Percentiles rank a stretch among this genome's conserved stretches.
Conservation (phyloP, 2,888 invertebrate genomes). For the Chaetogeoica ovagalla region DNA sequence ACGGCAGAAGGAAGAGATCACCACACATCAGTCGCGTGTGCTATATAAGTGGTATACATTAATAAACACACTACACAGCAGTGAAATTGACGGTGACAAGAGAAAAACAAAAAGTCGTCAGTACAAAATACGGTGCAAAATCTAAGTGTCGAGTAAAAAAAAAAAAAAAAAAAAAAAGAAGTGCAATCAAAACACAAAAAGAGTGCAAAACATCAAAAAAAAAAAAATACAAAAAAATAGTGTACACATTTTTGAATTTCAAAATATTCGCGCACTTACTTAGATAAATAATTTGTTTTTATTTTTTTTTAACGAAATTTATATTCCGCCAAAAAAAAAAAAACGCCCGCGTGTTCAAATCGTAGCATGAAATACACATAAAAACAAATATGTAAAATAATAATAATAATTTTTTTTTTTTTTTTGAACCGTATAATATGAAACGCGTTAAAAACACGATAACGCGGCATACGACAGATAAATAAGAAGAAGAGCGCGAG, state of each 20-base stretch:
- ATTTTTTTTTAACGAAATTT: slow-evolving; percentile 26
- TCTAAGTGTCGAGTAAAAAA: neutral
- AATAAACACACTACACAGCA: slow-evolving; percentile 8
- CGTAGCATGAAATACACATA: slow-evolving; percentile 47
- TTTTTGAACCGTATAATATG: neutral
- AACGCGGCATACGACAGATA: slow-evolving; percentile 13
- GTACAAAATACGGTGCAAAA: slow-evolving; percentile 42
- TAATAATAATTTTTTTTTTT: slow-evolving; percentile 24
- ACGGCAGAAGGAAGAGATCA: slow-evolving; percentile 28
- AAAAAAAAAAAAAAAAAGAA: slow-evolving; percentile 26
- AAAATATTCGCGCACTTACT: slow-evolving; percentile 51
- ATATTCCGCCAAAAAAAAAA: slow-evolving; percentile 26
- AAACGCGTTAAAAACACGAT: neutral
- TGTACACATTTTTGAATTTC: slow-evolving; percentile 25
- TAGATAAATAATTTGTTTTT: slow-evolving; percentile 29
- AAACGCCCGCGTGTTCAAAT: slow-evolving; percentile 9
- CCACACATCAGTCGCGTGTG: neutral
- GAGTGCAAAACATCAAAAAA: slow-evolving; percentile 38
- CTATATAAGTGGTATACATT: slow-evolving; percentile 8
- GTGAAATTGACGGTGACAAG: slow-evolving; percentile 4
- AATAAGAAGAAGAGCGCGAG: too few species aligned
- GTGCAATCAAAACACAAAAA: slow-evolving; percentile 52
- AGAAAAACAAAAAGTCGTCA: neutral
- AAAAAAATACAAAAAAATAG: slow-evolving; percentile 31
- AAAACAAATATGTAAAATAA: slow-evolving; percentile 21